Conservation (phyloP, 2,888 invertebrate species). For the Troides oblongomaculatus region DNA sequence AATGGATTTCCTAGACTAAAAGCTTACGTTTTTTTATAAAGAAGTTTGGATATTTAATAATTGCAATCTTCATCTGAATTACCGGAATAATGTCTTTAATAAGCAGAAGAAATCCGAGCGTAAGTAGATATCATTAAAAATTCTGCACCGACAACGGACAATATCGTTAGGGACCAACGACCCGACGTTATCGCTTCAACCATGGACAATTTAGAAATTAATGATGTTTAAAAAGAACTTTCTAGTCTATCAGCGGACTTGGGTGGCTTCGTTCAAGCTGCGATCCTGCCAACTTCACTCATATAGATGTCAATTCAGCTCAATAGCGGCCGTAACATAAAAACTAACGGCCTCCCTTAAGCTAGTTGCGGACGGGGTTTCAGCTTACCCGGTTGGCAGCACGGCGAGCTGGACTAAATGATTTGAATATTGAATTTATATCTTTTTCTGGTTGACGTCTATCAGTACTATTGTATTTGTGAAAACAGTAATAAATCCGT, state of each 20-base stretch:
- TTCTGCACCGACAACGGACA: constrained; percentile 32
- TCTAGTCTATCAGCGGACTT: constrained; percentile 40
- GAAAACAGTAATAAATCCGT: too few species aligned
- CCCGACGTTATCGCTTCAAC: constrained; percentile 36
- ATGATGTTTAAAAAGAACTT: constrained; percentile 43
- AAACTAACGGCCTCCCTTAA: constrained; percentile 53
- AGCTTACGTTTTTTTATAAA: too few species aligned
- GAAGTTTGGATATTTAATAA: constrained; percentile 27
- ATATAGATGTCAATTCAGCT: constrained; percentile 69
- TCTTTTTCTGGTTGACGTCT: too few species aligned
- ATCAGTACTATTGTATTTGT: too few species aligned
- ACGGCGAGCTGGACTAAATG: constrained; percentile 15
- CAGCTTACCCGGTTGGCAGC: constrained; percentile 6
- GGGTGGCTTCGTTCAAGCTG: constrained; percentile 39
- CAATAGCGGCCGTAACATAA: constrained; percentile 67
- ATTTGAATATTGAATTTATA: constrained; percentile 3
- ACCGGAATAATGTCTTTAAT: constrained; percentile 6
- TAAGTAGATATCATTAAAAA: constrained; percentile 40
- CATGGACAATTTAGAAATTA: constrained; percentile 40
- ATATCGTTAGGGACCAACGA: constrained; percentile 34
- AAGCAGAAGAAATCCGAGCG: constrained; percentile 9
- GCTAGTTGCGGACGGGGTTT: constrained; percentile 26
- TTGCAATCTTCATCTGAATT: neutral
- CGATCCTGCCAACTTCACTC: constrained; percentile 46
- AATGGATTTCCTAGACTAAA: too few species aligned